Base-by-base conservation (phyloP, 1,140 invertebrate species). In the Pseudomyrmex flavicornis region DNA sequence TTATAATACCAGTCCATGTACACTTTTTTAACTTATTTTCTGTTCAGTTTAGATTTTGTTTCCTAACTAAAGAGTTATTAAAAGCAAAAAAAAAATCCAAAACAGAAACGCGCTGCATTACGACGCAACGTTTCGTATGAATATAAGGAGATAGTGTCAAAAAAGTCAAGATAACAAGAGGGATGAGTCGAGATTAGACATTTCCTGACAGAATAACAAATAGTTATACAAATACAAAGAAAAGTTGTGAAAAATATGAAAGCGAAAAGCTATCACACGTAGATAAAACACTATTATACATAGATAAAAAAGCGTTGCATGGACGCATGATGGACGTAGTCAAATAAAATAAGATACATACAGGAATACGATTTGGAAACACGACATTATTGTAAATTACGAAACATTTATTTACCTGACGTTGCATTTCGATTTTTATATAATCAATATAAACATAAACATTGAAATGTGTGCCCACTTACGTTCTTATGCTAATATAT, bases 391-490 rank as follows among this genome's bases (percentile, higher is more conserved):
- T 89, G 89, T 88, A 88, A 93, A 91, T 91, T 91, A 92, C 87
- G 90, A 91, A 92, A 92, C 89, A 91, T 91, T 90, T 90, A 91
- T 90, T 91, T 89, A 92, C 85, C 90, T 91, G 82, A 87, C 88
- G 86, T 89, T 88, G 85, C 74, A 91, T 92, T 26, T 26, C 90
- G 88, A 84, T 88, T 82, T 85, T 74, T 74, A 87, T 85, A 87
- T 85, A 87, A 89, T 92, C 89, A 87, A 92, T 93, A 93, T 91
- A 93, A 93, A 94, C 90, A 90, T 90, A 93, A 92, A 90, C 89
- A 92, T 92, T 91, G 88, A 70, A 69, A 35, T 35, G 68, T 85
- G 82, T 85, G 87, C 87, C 83, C 85, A 77, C 72, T 85, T 68
- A 88, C 59, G 68, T 90, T 62, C 76, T 87, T 90, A 90, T 88